Evolutionary conservation across 2,797 vertebrate species (phyloP), one percentile per base, ranked within the genome.

Genomic region (Phataginus tricuspis): DNA sequence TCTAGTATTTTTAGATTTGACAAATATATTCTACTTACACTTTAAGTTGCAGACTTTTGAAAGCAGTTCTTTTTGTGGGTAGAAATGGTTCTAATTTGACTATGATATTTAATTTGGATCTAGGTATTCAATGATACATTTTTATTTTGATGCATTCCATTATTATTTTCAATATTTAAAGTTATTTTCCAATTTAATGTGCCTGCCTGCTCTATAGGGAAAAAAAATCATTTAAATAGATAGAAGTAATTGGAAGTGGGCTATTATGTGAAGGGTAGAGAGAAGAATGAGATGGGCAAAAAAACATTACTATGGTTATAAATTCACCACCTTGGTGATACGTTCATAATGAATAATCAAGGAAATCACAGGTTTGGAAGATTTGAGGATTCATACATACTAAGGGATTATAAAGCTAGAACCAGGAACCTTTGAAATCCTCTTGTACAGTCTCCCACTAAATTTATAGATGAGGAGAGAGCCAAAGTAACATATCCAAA

Each of bases 61-160:
- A 71, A 71, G 68, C 10, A 11, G 10, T 45, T 45, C 4, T 55
- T 42, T 80, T 94, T 77, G 3, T 45, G 93, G 61, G 39, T 74
- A 85, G 61, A 66, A 14, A 23, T 69, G 15, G 78, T 75, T 88
- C 77, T 88, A 75, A n/a, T 84, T 77, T 95, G n/a, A 61, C 49
- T 90, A 6, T 63, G n/a, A 45, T 79, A 19, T 77, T 90, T 85
- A 92, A 75, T 79, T 78, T 86, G 86, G 90, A 83, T 63, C 8
- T 78, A 64, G 51, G 11, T 82, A 84, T 80, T 95, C 82, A 87
- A 5, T 94, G 42, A 69, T 19, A 69, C 7, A 45, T 85, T 95
- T 96, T 96, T 79, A 63, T 57, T 79, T n/a, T 82, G 15, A 5
- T 89, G 4, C n/a, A 51, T 69, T 71, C 9, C 34, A 49, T 84